These are phyloP conservation scores for Ctenodactylus gundi DNA, from an alignment of 2,113 vertebrate species.

Conservation along the genomic window DNA sequence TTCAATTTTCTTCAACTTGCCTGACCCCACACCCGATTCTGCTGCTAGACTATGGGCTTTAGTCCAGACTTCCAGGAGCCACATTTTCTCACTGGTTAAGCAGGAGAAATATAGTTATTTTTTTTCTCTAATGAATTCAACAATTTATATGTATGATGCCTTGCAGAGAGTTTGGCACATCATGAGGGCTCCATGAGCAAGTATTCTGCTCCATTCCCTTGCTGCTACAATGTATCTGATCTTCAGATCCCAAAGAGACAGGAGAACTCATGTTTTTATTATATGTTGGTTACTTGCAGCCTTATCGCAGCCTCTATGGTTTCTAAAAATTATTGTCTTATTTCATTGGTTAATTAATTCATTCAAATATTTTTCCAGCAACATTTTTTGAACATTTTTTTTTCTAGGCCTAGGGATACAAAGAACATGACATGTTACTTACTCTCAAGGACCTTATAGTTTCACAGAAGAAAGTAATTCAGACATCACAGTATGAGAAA, in stretches of 20 bases:
- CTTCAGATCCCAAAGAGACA: not conserved
- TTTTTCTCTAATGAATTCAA: not conserved
- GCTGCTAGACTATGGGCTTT: fast-evolving
- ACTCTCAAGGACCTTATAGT: not conserved
- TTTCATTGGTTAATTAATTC: not conserved
- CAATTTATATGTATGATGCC: not conserved
- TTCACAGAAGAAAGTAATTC: not conserved
- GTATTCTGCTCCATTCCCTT: not conserved
- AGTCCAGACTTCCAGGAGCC: not conserved
- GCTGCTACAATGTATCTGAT: not conserved
- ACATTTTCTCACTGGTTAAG: not conserved
- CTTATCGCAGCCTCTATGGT: not conserved
- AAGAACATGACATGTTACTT: not conserved
- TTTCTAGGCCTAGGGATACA: not conserved
- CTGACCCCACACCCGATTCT: not conserved
- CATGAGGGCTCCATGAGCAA: not conserved
- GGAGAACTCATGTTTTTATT: not conserved
- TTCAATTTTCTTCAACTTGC: not conserved
- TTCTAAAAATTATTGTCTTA: not conserved
- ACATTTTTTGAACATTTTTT: not conserved
- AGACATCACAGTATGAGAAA: not conserved
- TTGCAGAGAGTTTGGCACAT: not conserved
- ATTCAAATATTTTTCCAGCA: not conserved
- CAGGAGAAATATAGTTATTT: not conserved
- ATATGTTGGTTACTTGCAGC: not conserved